Conservation (phyloP, 1,140 invertebrate genomes). For the Neodiprion virginianus region DNA sequence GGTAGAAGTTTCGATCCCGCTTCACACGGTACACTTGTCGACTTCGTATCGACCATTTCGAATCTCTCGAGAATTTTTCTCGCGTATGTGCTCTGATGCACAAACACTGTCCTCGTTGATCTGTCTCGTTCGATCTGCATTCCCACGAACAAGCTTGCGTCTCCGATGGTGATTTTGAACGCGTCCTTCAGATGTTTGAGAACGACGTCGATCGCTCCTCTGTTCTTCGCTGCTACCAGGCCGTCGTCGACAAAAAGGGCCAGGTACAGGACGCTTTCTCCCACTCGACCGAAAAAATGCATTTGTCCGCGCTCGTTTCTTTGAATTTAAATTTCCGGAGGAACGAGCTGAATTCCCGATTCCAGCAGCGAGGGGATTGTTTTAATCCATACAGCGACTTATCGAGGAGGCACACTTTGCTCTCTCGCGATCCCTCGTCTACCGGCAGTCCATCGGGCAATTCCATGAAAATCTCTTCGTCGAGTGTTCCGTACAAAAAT, state of each 20-base stretch:
- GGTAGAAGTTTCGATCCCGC: constrained; percentile 10
- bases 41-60: constrained; percentile 22
- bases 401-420: constrained; percentile 40
- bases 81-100: constrained; percentile 18
- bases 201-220: constrained; percentile 8
- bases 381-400: constrained; percentile 56
- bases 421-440: constrained; percentile 16
- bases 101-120: neutral
- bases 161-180: constrained; percentile 21
- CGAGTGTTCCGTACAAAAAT: constrained; percentile 47
- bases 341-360: constrained; percentile 32
- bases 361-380: constrained; percentile 52
- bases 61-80: constrained; percentile 31
- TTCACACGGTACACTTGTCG: constrained; percentile 20
- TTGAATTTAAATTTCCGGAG: constrained; percentile 15
- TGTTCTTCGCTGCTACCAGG: constrained; percentile 11
- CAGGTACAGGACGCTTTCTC: constrained; percentile 6
- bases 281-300: constrained; percentile 15
- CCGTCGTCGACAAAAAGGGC: constrained; percentile 22
- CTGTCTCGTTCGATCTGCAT: constrained; percentile 14
- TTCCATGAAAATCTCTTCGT: constrained; percentile 48
- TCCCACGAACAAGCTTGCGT: constrained; percentile 16
- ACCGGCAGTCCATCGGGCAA: constrained; percentile 45
- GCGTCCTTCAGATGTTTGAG: constrained; percentile 16
- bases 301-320: constrained; percentile 16